These are phyloP conservation scores for Diaprepes abbreviatus DNA, from an alignment of 2,888 invertebrate genomes.

Conservation along the genomic window DNA sequence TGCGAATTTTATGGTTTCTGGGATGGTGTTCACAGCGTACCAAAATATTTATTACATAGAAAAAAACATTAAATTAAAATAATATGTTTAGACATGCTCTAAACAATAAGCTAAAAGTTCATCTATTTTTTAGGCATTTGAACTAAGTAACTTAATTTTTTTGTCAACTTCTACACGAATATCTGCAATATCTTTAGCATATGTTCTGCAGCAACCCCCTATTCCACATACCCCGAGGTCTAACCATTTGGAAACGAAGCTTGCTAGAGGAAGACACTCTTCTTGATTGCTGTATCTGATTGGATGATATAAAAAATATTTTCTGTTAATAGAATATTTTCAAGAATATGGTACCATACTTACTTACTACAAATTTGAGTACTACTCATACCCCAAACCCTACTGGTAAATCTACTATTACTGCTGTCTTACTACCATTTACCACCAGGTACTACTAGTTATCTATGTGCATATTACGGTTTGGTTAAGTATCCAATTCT, in stretches of 20 bases:
- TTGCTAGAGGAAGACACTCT: slow-evolving; percentile 19
- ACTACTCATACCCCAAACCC: not conserved
- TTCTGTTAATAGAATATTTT: not conserved
- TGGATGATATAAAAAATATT: not conserved
- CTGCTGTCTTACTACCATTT: not conserved
- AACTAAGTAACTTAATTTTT: slow-evolving; percentile 1
- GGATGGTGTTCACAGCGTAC: no score
- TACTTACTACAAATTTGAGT: not conserved
- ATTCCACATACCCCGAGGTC: slow-evolving; percentile 30
- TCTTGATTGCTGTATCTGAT: slow-evolving; percentile 5
- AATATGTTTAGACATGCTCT: no score
- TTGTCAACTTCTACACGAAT: slow-evolving; percentile 34
- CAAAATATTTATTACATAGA: no score
- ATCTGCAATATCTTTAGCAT: slow-evolving; percentile 19
- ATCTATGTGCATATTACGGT: no score
- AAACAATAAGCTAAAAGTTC: not conserved
- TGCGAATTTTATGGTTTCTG: no score
- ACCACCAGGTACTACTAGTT: not conserved
- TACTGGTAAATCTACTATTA: not conserved
- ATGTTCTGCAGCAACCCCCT: slow-evolving; percentile 31
- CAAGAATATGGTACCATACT: not conserved
- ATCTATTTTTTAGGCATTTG: not conserved
- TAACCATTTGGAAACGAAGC: slow-evolving; percentile 27
- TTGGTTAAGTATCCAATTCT: no score
- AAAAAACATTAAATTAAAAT: no score